Base-by-base conservation (phyloP, 2,113 vertebrate genomes). In the Mesoclemmys tuberculata region DNA sequence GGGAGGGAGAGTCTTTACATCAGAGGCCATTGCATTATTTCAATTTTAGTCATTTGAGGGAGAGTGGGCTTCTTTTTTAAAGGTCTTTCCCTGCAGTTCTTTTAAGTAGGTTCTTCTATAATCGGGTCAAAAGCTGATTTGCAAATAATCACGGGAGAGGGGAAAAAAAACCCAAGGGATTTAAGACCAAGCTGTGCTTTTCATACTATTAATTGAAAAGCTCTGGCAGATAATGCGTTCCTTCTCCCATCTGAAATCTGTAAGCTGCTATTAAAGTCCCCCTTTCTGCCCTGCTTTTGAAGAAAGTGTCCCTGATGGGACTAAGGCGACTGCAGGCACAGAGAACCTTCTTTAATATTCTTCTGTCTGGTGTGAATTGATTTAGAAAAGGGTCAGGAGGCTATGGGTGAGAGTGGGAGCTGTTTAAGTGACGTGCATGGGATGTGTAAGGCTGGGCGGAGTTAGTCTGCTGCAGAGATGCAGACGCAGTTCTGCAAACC, bases 81-180 rank as follows among this genome's bases (percentile, higher is more conserved):
- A 92, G 82, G 87, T 77, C 71, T 92, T 94, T 84, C 64, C 84
- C 64, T 29, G 38, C 41, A 16, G 51, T 90, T 94, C 88, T 51
- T 93, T 95, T 93, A 88, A 96, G 85, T 77, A 85, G 68, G 78
- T 90, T 96, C 75, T 88, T 49, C 92, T 92, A 48, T 97, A 97
- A 97, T 97, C 94, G 88, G 95, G 96, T 91, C 97, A 97, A 97
- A 98, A 98, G 97, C 97, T 97, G 98, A 98, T 98, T 98, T 97
- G 92, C 85, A 94, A 97, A 97, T 94, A 98, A 98, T 97, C 96
- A 91, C 94, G 81, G 44, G 85, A 68, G 90, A 51, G 51, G 26
- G 14, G 6, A 8, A 31, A 14, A 46, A 61, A 84, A 46, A 27
- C 10, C n/a, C n/a, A 1, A 92, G 90, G 94, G 96, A 95, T 83